These are phyloP conservation scores for Bolinopsis microptera DNA, from an alignment of 37 sponge, comb jelly and placozoan species.

Conservation along the genomic window DNA sequence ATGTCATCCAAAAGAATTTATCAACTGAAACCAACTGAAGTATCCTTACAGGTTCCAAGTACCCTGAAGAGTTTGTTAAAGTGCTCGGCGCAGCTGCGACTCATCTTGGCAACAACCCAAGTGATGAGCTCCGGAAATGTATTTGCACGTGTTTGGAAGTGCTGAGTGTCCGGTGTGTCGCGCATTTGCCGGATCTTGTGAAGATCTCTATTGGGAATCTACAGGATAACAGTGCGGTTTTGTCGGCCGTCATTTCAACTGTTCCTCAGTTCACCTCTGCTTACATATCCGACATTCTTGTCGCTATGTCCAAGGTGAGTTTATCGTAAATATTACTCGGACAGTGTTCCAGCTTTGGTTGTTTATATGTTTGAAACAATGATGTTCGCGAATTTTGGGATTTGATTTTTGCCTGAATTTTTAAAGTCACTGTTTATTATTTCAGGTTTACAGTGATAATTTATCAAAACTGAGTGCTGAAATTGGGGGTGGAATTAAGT, in stretches of 20 bases:
- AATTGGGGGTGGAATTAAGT: not conserved
- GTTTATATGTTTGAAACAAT: no score
- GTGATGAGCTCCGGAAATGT: not conserved
- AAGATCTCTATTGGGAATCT: not conserved
- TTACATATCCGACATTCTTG: conserved; percentile 13
- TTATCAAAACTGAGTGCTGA: not conserved
- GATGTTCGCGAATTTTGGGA: no score
- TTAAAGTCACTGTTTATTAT: no score
- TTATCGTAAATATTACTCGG: not conserved
- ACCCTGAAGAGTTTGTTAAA: conserved; percentile 6
- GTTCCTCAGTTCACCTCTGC: conserved; percentile 55
- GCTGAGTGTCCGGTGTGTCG: not conserved
- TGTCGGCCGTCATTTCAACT: not conserved
- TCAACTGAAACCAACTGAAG: no score
- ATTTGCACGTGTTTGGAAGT: not conserved
- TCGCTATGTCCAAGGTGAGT: not conserved
- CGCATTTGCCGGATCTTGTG: conserved; percentile 1
- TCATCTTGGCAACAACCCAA: not conserved
- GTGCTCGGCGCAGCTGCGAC: not conserved
- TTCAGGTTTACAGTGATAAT: not conserved
- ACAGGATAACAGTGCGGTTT: not conserved
- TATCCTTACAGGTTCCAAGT: not conserved
- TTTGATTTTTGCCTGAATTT: no score
- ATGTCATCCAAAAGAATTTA: no score
- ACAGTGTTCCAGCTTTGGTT: no score